A percentile compares a stretch with the other conserved stretches of the same genome.
Conservation (phyloP, 2,797 vertebrate species). For the Lepus townsendii region DNA sequence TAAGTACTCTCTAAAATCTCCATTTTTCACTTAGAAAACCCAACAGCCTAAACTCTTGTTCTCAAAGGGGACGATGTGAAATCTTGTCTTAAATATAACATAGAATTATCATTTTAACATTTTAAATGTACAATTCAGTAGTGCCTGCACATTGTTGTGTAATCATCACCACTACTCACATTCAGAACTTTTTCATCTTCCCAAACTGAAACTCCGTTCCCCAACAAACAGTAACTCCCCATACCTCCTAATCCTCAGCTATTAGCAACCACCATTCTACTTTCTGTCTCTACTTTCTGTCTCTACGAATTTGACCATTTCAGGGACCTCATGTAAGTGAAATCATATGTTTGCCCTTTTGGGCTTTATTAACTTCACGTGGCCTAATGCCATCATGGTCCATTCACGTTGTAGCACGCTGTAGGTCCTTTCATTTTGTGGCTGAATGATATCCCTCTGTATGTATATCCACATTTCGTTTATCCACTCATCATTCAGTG, state of each 20-base stretch:
- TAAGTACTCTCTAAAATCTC: background rate
- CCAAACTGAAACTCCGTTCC: background rate
- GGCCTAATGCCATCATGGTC: background rate
- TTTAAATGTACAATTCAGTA: background rate
- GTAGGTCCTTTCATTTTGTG: background rate
- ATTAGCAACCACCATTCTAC: background rate
- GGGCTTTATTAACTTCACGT: background rate
- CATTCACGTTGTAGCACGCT: background rate
- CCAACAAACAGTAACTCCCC: background rate
- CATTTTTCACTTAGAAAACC: slow-evolving; percentile 37
- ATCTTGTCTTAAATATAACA: background rate
- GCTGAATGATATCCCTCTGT: background rate
- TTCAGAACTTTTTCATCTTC: background rate
- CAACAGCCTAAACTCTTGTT: slow-evolving; percentile 3
- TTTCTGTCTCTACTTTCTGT: background rate
- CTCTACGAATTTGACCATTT: background rate
- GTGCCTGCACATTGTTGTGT: background rate
- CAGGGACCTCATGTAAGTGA: background rate
- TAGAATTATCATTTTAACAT: background rate
- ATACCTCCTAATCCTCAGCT: no score
- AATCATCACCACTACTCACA: background rate
- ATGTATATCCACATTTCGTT: background rate
- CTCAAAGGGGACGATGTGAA: background rate
- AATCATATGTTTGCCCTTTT: background rate
- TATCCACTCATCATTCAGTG: background rate